Conservation (phyloP, 2,888 invertebrate species). For the Drosophila fungiperda region DNA sequence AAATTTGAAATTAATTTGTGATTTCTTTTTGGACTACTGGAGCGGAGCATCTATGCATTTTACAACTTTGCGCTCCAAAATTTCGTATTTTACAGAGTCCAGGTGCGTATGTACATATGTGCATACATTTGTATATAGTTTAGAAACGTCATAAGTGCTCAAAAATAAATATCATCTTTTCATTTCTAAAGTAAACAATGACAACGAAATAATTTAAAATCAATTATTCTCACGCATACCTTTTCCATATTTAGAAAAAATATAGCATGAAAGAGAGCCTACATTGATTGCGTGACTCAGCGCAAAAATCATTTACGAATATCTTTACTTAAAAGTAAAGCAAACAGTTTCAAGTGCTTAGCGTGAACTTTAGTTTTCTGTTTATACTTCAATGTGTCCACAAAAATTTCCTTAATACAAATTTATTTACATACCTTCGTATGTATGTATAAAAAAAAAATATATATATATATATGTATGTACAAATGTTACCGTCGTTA, state of each 20-base stretch:
- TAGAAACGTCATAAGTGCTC: constrained; percentile 48
- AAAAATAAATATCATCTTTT: constrained; percentile 70
- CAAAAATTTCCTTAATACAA: constrained; percentile 47
- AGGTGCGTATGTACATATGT: constrained; percentile 4
- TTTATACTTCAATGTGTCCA: constrained; percentile 39
- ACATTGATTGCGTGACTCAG: constrained; percentile 68
- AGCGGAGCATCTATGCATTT: background rate
- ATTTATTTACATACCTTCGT: constrained; percentile 38
- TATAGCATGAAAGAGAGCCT: constrained; percentile 55
- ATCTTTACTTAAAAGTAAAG: constrained; percentile 57
- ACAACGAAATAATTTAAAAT: constrained; percentile 73
- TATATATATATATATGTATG: background rate
- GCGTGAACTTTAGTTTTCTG: constrained; percentile 55
- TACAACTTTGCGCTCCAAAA: background rate
- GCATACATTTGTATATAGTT: constrained; percentile 21
- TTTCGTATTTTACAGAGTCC: constrained; percentile 4
- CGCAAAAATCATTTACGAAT: constrained; percentile 57
- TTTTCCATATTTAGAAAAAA: constrained; percentile 59
- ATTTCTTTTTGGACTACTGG: background rate
- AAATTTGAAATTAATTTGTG: background rate
- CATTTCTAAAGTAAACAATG: constrained; percentile 76
- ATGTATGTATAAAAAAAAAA: background rate
- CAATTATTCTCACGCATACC: constrained; percentile 73
- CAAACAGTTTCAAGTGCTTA: constrained; percentile 62
- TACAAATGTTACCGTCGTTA: constrained; percentile 7